A percentile compares a stretch with the other conserved stretches of the same genome.
phyloP scores from a whole-genome alignment of 2,113 vertebrate species.

The Holacanthus passer region DNA sequence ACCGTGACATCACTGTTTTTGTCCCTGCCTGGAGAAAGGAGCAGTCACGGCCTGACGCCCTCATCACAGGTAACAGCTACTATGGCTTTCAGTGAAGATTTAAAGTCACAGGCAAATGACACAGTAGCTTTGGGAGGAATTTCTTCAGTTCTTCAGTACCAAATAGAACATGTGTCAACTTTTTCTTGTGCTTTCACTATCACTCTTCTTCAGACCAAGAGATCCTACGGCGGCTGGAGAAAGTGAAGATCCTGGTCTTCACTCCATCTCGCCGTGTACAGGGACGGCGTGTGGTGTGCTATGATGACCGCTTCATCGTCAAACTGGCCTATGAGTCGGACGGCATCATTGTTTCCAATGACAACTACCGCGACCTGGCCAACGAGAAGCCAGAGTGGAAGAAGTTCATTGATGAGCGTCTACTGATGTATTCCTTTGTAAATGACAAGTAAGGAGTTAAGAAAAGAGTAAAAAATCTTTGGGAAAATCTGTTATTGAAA shows the following conservation, averaged over 20 bases:
- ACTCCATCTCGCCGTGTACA: conserved; percentile 96
- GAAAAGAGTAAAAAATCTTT: neutral
- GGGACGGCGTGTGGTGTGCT: conserved; percentile 96
- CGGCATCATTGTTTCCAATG: conserved; percentile 97
- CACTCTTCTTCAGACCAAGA: conserved; percentile 89
- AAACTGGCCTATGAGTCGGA: conserved; percentile 96
- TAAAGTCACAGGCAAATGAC: neutral
- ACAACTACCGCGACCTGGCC: conserved; percentile 97
- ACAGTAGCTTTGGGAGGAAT: neutral
- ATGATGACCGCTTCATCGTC: conserved; percentile 97
- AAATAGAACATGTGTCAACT: neutral
- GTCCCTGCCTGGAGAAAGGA: conserved; percentile 99
- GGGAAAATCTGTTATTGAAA: neutral
- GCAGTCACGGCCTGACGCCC: conserved; percentile 97
- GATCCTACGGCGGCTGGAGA: conserved; percentile 93
- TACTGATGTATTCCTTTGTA: conserved; percentile 99
- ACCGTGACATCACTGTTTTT: conserved; percentile 96
- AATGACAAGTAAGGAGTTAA: conserved; percentile 94
- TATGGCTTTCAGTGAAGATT: neutral
- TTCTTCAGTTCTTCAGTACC: neutral
- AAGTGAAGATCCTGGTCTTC: conserved; percentile 97
- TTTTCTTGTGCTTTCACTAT: neutral
- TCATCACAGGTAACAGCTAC: conserved; percentile 90
- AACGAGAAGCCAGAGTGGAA: conserved; percentile 99
- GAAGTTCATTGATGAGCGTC: conserved; percentile 96